Evolutionary conservation across 2,888 invertebrate species (phyloP).

Genomic region (Acanthopleura granulata): DNA sequence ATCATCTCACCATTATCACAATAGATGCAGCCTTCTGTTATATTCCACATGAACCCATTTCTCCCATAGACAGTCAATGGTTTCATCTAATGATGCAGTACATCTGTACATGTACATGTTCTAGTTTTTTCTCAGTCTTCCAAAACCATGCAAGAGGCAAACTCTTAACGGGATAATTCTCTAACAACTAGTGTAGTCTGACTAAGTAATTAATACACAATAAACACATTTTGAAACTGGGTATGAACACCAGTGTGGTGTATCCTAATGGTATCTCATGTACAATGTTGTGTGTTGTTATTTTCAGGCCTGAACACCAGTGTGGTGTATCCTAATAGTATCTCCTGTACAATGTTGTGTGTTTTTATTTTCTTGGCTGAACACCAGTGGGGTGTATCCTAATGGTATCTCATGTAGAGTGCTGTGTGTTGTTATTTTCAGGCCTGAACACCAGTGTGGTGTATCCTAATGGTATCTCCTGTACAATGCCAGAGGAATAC

Average conservation of each 20-base stretch:
- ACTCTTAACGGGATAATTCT: too few species aligned
- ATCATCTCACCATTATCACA: too few species aligned
- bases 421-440: conserved; percentile 34
- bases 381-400: conserved; percentile 83
- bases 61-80: too few species aligned
- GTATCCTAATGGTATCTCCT: conserved; percentile 89
- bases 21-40: too few species aligned
- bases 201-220: too few species aligned
- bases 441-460: conserved; percentile 79
- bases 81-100: too few species aligned
- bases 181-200: too few species aligned
- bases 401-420: conserved; percentile 73
- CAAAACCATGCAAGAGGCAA: too few species aligned
- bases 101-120: too few species aligned
- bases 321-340: conserved; percentile 86
- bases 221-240: conserved; percentile 56
- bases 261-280: conserved; percentile 91
- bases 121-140: too few species aligned
- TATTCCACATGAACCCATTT: too few species aligned
- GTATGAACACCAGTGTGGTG: conserved; percentile 79
- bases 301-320: conserved; percentile 76
- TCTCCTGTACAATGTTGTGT: conserved; percentile 82
- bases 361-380: conserved; percentile 70
- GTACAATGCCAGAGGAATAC: conserved; percentile 84
- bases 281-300: conserved; percentile 75